Conservation (phyloP, 2,797 vertebrate species). For the Avahi laniger region DNA sequence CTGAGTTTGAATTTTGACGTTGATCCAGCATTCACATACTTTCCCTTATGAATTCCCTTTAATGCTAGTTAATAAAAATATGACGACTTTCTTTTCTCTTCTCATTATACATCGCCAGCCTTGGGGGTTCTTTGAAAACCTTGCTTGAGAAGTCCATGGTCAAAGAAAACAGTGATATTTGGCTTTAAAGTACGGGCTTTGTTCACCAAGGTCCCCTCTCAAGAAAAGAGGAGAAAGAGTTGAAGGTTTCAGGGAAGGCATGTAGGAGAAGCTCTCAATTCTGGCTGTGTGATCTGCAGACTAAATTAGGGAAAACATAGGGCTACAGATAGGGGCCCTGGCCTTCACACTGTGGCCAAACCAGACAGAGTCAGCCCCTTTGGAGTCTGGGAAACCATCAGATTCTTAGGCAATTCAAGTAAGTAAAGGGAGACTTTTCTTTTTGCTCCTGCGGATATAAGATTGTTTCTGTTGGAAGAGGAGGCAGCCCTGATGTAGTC, state of each 20-base stretch:
- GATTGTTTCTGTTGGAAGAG: neutral
- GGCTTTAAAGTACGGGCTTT: neutral
- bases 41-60: neutral
- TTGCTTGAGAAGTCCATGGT: neutral
- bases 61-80: neutral
- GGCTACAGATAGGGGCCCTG: neutral
- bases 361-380: neutral
- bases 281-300: neutral
- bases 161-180: neutral
- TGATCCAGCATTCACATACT: neutral
- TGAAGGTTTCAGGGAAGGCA: neutral
- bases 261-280: neutral
- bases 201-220: neutral
- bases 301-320: neutral
- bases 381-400: neutral
- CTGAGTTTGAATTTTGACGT: neutral
- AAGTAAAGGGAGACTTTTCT: neutral
- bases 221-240: neutral
- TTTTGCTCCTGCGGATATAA: accelerated
- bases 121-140: neutral
- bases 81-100: neutral
- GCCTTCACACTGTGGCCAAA: neutral
- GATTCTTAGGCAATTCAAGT: neutral
- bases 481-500: neutral
- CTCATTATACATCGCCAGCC: neutral